Percentiles rank a stretch among this genome's conserved stretches.
phyloP scores from a whole-genome alignment of 1,140 invertebrate species.

The Contarinia nasturtii region DNA sequence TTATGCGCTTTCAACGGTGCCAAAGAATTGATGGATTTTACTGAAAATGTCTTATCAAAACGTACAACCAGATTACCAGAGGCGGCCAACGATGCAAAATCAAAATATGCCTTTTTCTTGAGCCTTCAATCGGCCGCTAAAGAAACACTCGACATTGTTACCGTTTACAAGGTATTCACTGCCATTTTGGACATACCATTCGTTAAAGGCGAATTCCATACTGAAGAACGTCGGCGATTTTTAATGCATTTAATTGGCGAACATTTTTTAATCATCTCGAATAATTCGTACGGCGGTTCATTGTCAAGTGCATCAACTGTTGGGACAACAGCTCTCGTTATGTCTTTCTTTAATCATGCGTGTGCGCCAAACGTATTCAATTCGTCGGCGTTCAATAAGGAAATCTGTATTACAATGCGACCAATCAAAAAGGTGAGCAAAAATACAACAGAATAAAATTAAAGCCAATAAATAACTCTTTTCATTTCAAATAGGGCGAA shows the following conservation, averaged over 20 bases:
- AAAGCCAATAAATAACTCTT: too few species aligned
- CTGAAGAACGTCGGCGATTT: background rate
- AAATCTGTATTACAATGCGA: too few species aligned
- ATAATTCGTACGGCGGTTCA: background rate
- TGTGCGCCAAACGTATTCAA: conserved; percentile 1
- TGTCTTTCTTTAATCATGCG: conserved; percentile 18
- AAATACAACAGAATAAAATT: too few species aligned
- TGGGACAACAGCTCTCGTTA: background rate
- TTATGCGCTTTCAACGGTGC: conserved; percentile 25
- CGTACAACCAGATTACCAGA: conserved; percentile 29
- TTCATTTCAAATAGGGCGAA: too few species aligned
- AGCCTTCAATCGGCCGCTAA: background rate
- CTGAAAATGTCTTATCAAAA: conserved; percentile 15
- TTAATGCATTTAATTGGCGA: background rate
- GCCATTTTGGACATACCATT: conserved; percentile 20
- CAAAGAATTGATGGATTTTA: conserved; percentile 25
- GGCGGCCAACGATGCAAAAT: conserved; percentile 10
- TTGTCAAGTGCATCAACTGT: background rate
- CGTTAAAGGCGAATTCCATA: conserved; percentile 1
- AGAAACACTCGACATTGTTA: background rate
- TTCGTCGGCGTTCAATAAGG: too few species aligned
- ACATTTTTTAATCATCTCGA: background rate
- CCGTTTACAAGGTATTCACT: conserved; percentile 10
- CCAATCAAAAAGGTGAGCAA: too few species aligned
- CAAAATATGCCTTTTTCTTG: background rate